phyloP scores from a whole-genome alignment of 2,797 vertebrate genomes.

The Poecilia wingei region DNA sequence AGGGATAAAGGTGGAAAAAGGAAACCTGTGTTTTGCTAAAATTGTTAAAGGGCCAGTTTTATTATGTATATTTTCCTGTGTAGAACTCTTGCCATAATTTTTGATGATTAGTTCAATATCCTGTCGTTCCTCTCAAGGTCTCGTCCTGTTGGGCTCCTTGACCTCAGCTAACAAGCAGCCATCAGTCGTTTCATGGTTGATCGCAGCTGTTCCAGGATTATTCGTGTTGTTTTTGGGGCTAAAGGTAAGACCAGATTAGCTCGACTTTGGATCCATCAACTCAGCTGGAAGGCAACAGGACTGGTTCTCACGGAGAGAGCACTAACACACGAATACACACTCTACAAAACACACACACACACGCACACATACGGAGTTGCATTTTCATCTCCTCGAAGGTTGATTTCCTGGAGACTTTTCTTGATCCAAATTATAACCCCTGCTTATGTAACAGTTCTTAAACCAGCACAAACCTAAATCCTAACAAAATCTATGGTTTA shows the following conservation, averaged over 20 bases:
- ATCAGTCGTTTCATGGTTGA: slow-evolving; percentile 76
- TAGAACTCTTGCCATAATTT: not conserved
- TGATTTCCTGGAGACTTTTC: not conserved
- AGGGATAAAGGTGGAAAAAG: not conserved
- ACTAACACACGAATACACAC: slow-evolving; percentile 35
- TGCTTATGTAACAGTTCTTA: not conserved
- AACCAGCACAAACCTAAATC: not conserved
- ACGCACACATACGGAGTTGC: not conserved
- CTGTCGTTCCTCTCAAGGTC: slow-evolving; percentile 52
- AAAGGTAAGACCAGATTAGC: slow-evolving; percentile 81
- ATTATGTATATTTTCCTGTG: not conserved
- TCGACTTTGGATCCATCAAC: slow-evolving; percentile 79
- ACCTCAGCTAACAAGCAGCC: slow-evolving; percentile 65
- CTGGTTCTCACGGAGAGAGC: slow-evolving; percentile 71
- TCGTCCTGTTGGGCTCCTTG: slow-evolving; percentile 62
- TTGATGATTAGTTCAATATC: slow-evolving; percentile 70
- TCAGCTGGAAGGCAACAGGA: slow-evolving; percentile 78
- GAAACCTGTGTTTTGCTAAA: not conserved
- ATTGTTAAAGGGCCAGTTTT: not conserved
- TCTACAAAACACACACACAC: slow-evolving; percentile 10
- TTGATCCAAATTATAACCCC: not conserved
- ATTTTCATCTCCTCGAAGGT: not conserved
- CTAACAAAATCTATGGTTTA: not conserved
- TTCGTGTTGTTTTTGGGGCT: slow-evolving; percentile 77
- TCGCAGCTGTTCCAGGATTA: slow-evolving; percentile 76